Percentiles rank a stretch among this genome's conserved stretches.
phyloP scores from a whole-genome alignment of 2,113 vertebrate genomes.

The Gobius niger region DNA sequence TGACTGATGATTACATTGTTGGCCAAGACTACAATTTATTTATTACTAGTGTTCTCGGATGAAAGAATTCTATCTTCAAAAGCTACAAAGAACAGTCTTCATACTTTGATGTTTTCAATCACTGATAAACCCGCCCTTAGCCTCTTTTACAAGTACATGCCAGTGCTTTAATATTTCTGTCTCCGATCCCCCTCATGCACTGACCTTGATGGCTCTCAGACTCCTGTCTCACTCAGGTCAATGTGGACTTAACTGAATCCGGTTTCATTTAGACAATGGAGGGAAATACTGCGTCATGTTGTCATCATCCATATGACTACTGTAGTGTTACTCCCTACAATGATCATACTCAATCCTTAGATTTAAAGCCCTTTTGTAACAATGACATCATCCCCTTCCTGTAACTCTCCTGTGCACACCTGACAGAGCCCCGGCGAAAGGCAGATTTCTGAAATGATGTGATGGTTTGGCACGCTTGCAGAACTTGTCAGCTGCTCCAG shows the following conservation, averaged over 20 bases:
- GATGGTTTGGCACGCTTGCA: constrained; percentile 54
- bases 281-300: constrained; percentile 8
- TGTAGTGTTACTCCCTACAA: background rate
- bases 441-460: constrained; percentile 48
- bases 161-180: background rate
- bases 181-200: background rate
- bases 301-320: constrained; percentile 14
- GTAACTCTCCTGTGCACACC: constrained; percentile 32
- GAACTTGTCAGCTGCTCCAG: constrained; percentile 55
- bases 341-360: constrained; percentile 25
- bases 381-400: constrained; percentile 43
- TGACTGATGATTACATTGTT: background rate
- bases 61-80: constrained; percentile 5
- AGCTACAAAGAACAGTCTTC: constrained; percentile 1
- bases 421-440: constrained; percentile 38
- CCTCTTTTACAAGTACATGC: background rate
- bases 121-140: background rate
- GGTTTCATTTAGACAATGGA: constrained; percentile 6
- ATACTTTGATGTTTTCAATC: constrained; percentile 7
- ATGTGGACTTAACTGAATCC: background rate
- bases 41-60: background rate
- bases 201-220: background rate
- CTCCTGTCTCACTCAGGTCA: background rate
- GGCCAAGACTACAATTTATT: constrained; percentile 2
- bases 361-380: constrained; percentile 47